Conservation (phyloP, 2,888 invertebrate species). For the Eupithecia tripunctaria region DNA sequence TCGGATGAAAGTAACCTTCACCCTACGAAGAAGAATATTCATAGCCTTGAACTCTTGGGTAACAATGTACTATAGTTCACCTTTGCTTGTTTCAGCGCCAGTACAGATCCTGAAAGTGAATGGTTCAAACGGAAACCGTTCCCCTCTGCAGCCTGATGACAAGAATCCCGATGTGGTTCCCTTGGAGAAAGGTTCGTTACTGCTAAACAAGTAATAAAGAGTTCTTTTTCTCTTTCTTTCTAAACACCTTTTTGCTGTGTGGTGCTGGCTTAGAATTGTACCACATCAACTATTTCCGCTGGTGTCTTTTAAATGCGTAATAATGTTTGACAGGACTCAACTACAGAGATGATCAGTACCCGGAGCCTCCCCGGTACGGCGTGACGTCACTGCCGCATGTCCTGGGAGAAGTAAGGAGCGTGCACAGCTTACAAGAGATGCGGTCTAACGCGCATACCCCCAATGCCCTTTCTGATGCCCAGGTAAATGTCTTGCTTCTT, state of each 20-base stretch:
- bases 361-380: slow-evolving; percentile 77
- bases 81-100: slow-evolving; percentile 61
- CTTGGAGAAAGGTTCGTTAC: slow-evolving; percentile 89
- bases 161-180: slow-evolving; percentile 95
- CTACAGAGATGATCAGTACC: slow-evolving; percentile 72
- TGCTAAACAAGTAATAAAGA: too few species aligned
- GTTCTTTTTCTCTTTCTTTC: too few species aligned
- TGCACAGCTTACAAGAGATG: slow-evolving; percentile 71
- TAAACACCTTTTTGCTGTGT: too few species aligned
- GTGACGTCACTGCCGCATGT: slow-evolving; percentile 64
- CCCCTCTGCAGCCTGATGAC: slow-evolving; percentile 91
- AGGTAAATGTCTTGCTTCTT: slow-evolving; percentile 53
- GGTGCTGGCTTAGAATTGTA: too few species aligned
- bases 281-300: too few species aligned
- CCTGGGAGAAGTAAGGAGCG: slow-evolving; percentile 70
- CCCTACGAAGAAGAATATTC: too few species aligned
- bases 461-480: slow-evolving; percentile 74
- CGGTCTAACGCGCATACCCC: slow-evolving; percentile 72
- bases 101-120: slow-evolving; percentile 77
- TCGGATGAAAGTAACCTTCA: too few species aligned
- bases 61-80: too few species aligned
- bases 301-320: not conserved
- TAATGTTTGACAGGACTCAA: slow-evolving; percentile 65
- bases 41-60: too few species aligned
- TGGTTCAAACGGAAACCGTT: slow-evolving; percentile 84